Conservation (phyloP, 30 jellyfish, hydroid and myxozoan species). For the Hydra vulgaris region DNA sequence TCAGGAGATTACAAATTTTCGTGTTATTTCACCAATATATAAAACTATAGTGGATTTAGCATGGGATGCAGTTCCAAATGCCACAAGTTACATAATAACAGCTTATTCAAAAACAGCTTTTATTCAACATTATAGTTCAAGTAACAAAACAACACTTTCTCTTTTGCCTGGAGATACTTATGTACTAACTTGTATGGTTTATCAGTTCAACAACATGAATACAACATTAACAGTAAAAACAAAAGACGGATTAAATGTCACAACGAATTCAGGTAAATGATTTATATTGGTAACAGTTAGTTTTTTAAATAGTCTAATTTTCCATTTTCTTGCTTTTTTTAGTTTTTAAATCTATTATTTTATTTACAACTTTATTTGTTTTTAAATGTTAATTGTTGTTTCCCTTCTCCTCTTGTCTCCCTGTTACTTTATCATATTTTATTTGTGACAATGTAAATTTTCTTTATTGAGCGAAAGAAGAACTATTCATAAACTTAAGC, state of each 20-base stretch:
- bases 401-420: no score
- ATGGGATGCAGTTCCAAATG: neutral
- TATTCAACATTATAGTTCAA: neutral
- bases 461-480: no score
- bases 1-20: neutral
- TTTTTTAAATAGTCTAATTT: no score
- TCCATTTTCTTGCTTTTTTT: no score
- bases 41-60: neutral
- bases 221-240: neutral
- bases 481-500: no score
- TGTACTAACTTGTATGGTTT: neutral
- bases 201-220: neutral
- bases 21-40: neutral
- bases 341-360: no score
- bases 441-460: no score
- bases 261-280: neutral
- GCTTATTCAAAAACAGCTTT: neutral
- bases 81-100: neutral
- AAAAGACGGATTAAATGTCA: neutral
- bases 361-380: no score
- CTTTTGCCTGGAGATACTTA: neutral
- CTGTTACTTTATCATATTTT: no score
- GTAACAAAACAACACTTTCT: neutral
- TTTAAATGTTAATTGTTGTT: no score
- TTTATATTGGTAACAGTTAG: no score